Conservation (phyloP, 1,140 invertebrate genomes). For the Octopus bimaculoides region DNA sequence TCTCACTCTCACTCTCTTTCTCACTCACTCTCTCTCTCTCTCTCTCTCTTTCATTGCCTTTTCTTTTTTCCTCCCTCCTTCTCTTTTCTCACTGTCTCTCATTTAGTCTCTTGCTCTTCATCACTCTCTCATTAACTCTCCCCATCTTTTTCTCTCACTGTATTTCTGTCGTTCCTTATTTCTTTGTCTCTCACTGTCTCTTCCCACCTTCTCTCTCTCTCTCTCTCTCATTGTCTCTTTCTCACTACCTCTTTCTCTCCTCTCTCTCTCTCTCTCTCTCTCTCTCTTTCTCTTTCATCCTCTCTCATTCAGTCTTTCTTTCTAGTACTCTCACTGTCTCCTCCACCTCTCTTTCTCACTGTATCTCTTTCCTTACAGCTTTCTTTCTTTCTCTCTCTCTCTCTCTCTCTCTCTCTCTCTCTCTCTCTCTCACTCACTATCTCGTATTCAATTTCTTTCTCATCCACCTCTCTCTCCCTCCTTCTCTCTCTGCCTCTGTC, state of each 20-base stretch:
- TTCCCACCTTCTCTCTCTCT: not conserved
- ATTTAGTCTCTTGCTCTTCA: not conserved
- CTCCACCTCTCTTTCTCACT: no score
- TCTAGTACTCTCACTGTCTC: not conserved
- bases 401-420: not conserved
- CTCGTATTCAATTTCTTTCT: not conserved
- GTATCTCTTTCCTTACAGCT: not conserved
- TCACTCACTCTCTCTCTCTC: not conserved
- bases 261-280: not conserved
- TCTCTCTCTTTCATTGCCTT: not conserved
- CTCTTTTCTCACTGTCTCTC: not conserved
- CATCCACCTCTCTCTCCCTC: not conserved
- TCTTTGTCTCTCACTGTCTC: not conserved
- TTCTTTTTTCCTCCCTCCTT: not conserved
- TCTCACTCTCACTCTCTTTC: not conserved
- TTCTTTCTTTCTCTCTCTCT: not conserved
- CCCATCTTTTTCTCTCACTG: not conserved
- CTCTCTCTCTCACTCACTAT: not conserved
- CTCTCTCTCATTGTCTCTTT: not conserved
- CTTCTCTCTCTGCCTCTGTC: not conserved
- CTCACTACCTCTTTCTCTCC: not conserved
- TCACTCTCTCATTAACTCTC: not conserved
- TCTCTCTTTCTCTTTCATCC: not conserved
- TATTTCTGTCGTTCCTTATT: not conserved
- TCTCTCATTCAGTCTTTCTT: not conserved